These are phyloP conservation scores for Platanista minor DNA, from an alignment of 2,113 vertebrate genomes.

Conservation along the genomic window DNA sequence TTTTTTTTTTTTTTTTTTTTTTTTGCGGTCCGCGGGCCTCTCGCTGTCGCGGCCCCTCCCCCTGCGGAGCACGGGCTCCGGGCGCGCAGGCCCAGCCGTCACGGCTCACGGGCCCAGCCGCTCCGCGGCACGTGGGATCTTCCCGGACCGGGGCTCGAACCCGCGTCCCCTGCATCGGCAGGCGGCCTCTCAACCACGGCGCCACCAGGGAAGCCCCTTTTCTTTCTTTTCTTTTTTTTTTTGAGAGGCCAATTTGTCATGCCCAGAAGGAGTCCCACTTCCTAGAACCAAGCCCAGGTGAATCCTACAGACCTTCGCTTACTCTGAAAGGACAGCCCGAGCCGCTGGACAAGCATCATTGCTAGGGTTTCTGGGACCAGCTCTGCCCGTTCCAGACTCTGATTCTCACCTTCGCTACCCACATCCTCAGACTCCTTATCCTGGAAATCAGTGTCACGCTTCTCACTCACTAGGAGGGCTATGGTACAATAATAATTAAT, in stretches of 20 bases:
- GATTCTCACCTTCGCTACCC: neutral
- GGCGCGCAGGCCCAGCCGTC: too few relatives aligned
- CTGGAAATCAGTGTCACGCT: neutral
- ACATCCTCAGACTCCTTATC: neutral
- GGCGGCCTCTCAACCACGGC: too few relatives aligned
- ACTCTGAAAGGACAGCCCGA: neutral
- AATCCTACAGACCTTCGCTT: neutral
- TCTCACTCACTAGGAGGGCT: neutral
- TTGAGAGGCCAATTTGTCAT: neutral
- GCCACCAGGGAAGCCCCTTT: too few relatives aligned
- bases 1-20: too few relatives aligned
- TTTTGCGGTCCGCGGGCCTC: too few relatives aligned
- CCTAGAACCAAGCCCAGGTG: neutral
- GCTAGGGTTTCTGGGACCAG: neutral
- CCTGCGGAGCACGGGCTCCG: too few relatives aligned
- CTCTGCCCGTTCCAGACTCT: fast-evolving
- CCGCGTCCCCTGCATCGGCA: too few relatives aligned
- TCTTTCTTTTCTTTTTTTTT: neutral
- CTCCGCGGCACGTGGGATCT: too few relatives aligned
- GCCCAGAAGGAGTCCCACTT: neutral
- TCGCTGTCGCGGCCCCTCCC: too few relatives aligned
- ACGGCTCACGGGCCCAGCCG: too few relatives aligned
- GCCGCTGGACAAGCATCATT: fast-evolving
- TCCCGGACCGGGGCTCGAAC: too few relatives aligned
- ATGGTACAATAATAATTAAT: neutral